phyloP scores from a whole-genome alignment of 2,797 vertebrate species.

The Vireo griseus region DNA sequence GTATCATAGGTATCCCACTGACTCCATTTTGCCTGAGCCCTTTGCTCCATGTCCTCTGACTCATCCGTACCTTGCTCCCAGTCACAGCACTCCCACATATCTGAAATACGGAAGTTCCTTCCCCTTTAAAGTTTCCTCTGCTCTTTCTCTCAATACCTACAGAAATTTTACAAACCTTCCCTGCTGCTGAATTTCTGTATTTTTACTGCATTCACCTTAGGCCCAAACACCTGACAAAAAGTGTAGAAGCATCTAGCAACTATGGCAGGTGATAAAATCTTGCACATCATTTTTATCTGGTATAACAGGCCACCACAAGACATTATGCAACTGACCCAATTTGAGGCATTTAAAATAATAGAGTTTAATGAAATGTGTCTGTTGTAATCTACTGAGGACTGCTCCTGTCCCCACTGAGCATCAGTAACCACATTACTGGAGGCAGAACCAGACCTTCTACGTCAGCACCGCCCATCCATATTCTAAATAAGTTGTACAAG shows the following conservation, averaged over 20 bases:
- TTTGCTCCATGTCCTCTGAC: not conserved
- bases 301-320: not conserved
- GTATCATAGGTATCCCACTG: not conserved
- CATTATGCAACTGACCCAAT: slow-evolving; percentile 33
- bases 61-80: fast-evolving
- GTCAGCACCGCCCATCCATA: not conserved
- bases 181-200: not conserved
- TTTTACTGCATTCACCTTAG: not conserved
- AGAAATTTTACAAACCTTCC: not conserved
- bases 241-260: not conserved
- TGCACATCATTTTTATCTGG: not conserved
- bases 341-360: not conserved
- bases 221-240: not conserved
- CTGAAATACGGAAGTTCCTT: not conserved
- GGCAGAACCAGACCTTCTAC: slow-evolving; percentile 19
- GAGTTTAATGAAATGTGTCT: not conserved
- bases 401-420: not conserved
- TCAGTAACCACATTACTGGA: not conserved
- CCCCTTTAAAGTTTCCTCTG: not conserved
- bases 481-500: slow-evolving; percentile 27
- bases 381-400: not conserved
- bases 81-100: not conserved
- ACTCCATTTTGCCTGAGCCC: not conserved
- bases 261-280: not conserved
- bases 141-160: not conserved